Evolutionary conservation across 2,888 invertebrate species (phyloP).

Genomic region (Antheraea assamensis): DNA sequence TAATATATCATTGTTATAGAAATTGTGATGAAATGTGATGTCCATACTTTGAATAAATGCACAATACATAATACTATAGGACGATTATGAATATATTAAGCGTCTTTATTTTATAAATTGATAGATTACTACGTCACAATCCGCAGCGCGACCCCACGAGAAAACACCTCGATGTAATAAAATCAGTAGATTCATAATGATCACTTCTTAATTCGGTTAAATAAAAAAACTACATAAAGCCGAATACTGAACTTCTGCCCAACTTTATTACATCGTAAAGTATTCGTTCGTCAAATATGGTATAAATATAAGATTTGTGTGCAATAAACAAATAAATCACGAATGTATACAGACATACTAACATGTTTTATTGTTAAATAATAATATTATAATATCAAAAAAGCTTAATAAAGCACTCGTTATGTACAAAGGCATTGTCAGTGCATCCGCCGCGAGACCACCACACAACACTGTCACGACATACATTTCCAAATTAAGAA

Average conservation of each 20-base stretch:
- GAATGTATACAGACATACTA: constrained; percentile 50
- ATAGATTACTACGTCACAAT: neutral
- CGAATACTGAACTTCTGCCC: neutral
- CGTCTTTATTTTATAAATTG: too few relatives aligned
- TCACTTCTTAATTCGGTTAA: neutral
- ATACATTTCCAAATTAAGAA: neutral
- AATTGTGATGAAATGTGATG: constrained; percentile 4
- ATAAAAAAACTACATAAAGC: neutral
- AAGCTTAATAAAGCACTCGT: constrained; percentile 78
- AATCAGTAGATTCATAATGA: neutral
- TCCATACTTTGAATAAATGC: neutral
- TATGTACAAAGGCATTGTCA: constrained; percentile 59
- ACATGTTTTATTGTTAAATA: constrained; percentile 39
- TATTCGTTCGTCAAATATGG: neutral
- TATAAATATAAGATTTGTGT: constrained; percentile 12
- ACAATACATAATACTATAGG: neutral
- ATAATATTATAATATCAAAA: constrained; percentile 66
- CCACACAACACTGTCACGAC: neutral
- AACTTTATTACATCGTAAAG: neutral
- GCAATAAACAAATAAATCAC: constrained; percentile 53
- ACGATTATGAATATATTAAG: neutral
- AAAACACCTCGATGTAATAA: neutral
- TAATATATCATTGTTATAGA: neutral
- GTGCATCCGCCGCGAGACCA: constrained; percentile 20
- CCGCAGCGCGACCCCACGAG: neutral